Conservation (phyloP, 2,113 vertebrate species). For the Procavia capensis region DNA sequence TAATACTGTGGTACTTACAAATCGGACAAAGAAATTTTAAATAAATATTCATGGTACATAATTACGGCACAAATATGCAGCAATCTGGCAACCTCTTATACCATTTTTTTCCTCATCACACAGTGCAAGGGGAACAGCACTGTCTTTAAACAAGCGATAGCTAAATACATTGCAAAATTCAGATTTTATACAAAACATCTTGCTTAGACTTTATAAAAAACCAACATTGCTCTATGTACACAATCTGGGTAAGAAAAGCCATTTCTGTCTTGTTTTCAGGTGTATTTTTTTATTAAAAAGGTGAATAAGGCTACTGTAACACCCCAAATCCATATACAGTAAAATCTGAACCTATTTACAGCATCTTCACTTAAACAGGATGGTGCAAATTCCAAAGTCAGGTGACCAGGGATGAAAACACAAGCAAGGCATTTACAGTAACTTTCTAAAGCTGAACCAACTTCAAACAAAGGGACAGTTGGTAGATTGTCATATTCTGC, state of each 20-base stretch:
- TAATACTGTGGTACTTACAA: constrained; percentile 99
- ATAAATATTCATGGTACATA: constrained; percentile 99
- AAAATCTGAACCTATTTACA: constrained; percentile 99
- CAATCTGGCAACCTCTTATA: constrained; percentile 99
- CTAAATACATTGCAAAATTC: constrained; percentile 99
- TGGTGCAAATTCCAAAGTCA: constrained; percentile 97
- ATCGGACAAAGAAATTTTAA: constrained; percentile 97
- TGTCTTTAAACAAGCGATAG: constrained; percentile 98
- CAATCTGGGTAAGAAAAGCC: constrained; percentile 98
- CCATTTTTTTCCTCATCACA: constrained; percentile 94
- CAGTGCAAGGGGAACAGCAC: constrained; percentile 97
- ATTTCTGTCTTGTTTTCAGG: constrained; percentile 90
- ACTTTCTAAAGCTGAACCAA: constrained; percentile 90
- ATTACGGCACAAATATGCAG: constrained; percentile 99
- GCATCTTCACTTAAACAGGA: constrained; percentile 95
- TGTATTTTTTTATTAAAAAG: constrained; percentile 92
- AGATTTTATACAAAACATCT: constrained; percentile 99
- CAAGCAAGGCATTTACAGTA: constrained; percentile 99
- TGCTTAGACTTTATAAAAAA: constrained; percentile 98
- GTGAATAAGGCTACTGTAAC: constrained; percentile 99
- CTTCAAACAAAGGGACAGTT: constrained; percentile 95
- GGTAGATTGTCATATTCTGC: constrained; percentile 99
- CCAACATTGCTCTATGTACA: constrained; percentile 93
- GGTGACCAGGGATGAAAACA: constrained; percentile 94
- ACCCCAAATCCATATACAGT: constrained; percentile 98